These are phyloP conservation scores for Kradibia gibbosae DNA, from an alignment of 1,140 invertebrate genomes.

Conservation along the genomic window DNA sequence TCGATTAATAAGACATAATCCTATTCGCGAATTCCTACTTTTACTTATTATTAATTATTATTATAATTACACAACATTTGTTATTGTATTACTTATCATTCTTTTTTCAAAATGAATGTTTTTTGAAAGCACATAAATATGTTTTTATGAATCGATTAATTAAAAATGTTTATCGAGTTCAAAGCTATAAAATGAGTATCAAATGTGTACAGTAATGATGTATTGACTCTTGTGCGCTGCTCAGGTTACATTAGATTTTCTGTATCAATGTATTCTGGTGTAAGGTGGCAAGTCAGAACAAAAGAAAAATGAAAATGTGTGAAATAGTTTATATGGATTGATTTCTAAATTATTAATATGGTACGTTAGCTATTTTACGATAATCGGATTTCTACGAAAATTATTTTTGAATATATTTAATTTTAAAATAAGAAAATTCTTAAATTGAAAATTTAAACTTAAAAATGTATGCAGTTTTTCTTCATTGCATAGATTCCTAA, in stretches of 20 bases:
- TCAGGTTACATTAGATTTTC: conserved; percentile 40
- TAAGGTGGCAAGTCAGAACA: conserved; percentile 27
- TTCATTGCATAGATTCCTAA: conserved; percentile 29
- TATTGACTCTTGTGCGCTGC: conserved; percentile 40
- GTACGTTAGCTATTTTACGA: conserved; percentile 22
- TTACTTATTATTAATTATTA: conserved; percentile 36
- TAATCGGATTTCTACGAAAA: conserved; percentile 12
- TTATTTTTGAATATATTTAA: conserved; percentile 26
- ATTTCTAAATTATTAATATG: conserved; percentile 37
- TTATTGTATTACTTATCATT: conserved; percentile 1
- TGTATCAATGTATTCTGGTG: conserved; percentile 35
- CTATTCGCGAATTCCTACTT: conserved; percentile 33
- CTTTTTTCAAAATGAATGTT: conserved; percentile 1
- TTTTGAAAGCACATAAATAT: conserved; percentile 24
- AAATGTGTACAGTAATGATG: conserved; percentile 41
- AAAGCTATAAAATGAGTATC: conserved; percentile 6
- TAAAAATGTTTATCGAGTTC: conserved; percentile 1
- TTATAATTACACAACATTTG: conserved; percentile 15
- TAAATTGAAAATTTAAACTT: neutral
- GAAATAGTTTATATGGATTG: conserved; percentile 34
- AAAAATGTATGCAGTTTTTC: conserved; percentile 16
- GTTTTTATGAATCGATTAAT: neutral
- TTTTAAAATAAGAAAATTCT: conserved; percentile 5
- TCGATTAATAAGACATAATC: conserved; percentile 36
- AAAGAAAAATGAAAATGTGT: conserved; percentile 34